phyloP scores from a whole-genome alignment of 2,888 invertebrate species.

The Caenorhabditis parvicauda region DNA sequence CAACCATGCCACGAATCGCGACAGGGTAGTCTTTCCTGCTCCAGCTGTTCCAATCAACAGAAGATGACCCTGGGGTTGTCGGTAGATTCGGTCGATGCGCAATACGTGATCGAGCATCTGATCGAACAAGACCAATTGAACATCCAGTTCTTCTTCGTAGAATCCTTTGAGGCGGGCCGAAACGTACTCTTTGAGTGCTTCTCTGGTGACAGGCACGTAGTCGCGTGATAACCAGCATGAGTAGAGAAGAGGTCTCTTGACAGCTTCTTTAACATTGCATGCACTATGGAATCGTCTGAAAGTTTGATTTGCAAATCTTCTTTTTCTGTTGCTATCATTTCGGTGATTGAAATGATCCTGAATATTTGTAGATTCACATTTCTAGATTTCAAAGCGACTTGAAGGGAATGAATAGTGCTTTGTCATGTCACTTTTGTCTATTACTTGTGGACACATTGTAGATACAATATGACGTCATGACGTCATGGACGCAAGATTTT shows the following conservation, averaged over 20 bases:
- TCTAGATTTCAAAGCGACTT: conserved; percentile 66
- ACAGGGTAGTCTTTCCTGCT: conserved; percentile 97
- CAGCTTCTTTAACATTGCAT: conserved; percentile 69
- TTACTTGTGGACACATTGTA: too few relatives aligned
- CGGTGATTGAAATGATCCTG: too few relatives aligned
- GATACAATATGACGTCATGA: too few relatives aligned
- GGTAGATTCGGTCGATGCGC: conserved; percentile 96
- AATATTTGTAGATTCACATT: too few relatives aligned
- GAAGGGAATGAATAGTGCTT: conserved; percentile 72
- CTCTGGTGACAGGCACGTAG: conserved; percentile 91
- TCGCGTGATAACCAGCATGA: conserved; percentile 98
- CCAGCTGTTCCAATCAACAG: conserved; percentile 96
- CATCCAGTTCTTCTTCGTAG: conserved; percentile 98
- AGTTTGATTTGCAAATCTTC: too few relatives aligned
- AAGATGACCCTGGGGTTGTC: conserved; percentile 83
- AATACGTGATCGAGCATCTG: conserved; percentile 97
- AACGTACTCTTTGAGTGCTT: conserved; percentile 91
- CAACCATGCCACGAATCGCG: conserved; percentile 99
- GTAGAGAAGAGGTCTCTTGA: conserved; percentile 91
- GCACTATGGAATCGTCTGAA: conserved; percentile 82
- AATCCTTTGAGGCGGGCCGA: conserved; percentile 93
- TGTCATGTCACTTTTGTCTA: too few relatives aligned
- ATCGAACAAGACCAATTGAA: conserved; percentile 94
- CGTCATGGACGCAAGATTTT: background rate
- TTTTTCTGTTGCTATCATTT: too few relatives aligned